These are phyloP conservation scores for Scaptodrosophila lebanonensis DNA, from an alignment of 1,140 invertebrate species.

Conservation along the genomic window DNA sequence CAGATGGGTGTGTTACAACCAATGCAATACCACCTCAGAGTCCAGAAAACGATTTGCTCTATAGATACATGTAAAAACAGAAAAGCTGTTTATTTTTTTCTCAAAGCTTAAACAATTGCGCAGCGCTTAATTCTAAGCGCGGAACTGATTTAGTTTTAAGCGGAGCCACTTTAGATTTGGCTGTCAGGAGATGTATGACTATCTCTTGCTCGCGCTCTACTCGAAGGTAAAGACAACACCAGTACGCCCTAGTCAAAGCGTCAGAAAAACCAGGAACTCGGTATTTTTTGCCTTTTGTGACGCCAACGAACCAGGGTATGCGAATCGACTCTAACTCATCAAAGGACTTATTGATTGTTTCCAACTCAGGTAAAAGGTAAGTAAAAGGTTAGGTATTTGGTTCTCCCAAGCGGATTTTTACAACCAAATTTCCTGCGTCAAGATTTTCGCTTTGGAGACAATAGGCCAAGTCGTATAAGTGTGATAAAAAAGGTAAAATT, in stretches of 20 bases:
- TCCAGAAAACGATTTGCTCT: no score
- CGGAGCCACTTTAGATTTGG: constrained; percentile 1
- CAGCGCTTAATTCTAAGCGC: constrained; percentile 45
- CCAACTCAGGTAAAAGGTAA: no score
- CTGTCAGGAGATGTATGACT: no score
- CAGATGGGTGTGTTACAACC: constrained; percentile 38
- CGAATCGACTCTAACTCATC: not conserved
- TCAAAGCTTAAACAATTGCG: constrained; percentile 13
- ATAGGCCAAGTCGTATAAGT: constrained; percentile 64
- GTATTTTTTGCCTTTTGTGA: not conserved
- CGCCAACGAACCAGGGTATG: not conserved
- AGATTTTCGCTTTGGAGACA: constrained; percentile 63
- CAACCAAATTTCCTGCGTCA: constrained; percentile 73
- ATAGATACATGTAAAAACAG: no score
- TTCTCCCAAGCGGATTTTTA: constrained; percentile 57
- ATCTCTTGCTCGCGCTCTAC: no score
- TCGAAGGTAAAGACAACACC: constrained; percentile 4
- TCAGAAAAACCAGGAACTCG: not conserved
- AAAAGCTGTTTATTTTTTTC: constrained; percentile 27
- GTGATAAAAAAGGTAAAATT: constrained; percentile 45
- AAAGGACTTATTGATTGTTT: constrained; percentile 43
- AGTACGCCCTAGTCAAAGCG: constrained; percentile 1
- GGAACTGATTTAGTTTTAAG: constrained; percentile 47
- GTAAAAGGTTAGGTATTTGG: no score
- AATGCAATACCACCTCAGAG: constrained; percentile 58